Evolutionary conservation across 2,888 invertebrate species (phyloP), one percentile per base, ranked within the genome.

Genomic region (Spilarctia lutea): DNA sequence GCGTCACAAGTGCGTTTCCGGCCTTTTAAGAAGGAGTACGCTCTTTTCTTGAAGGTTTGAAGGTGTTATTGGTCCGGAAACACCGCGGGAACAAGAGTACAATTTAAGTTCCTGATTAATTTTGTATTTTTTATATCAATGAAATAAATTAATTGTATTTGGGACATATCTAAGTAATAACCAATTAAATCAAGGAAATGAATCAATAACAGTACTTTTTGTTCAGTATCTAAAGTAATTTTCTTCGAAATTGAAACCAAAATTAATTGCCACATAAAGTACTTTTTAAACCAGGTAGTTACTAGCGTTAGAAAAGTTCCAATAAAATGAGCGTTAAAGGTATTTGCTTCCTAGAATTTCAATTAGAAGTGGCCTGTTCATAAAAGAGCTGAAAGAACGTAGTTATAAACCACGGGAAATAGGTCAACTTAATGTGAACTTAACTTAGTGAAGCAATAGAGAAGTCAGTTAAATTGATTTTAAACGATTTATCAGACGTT

Each of bases 401-500:
- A 52, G 68, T 33, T 56, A 72, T 66, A 27, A 56, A 73, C 65
- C 69, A 56, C 42, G n/a, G 45, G 63, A 80, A 76, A 79, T 75
- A 75, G 79, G 84, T 82, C 83, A 80, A 39, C 70, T 45, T 65
- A 72, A 45, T 72, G 67, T 65, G 52, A 56, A 56, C 52, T 56
- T 56, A 56, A 56, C 52, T 56, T 27, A 27, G 67, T 39, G 65
- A 45, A 48, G 69, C 65, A 67, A 42, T 72, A 67, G 73, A 56
- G 30, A 72, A 35, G 71, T n/a, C 48, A 69, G 20, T 48, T 73
- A n/a, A 67, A 42, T 45, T 56, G 27, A 27, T 52, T 72, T 72
- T 39, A 72, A 67, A 30, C 0, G 20, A 60, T 33, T 52, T 56
- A 33, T 42, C 27, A 65, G 13, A 13, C 42, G 11, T 42, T 42